Conservation (phyloP, 2,888 invertebrate genomes). For the Phalera bucephala region DNA sequence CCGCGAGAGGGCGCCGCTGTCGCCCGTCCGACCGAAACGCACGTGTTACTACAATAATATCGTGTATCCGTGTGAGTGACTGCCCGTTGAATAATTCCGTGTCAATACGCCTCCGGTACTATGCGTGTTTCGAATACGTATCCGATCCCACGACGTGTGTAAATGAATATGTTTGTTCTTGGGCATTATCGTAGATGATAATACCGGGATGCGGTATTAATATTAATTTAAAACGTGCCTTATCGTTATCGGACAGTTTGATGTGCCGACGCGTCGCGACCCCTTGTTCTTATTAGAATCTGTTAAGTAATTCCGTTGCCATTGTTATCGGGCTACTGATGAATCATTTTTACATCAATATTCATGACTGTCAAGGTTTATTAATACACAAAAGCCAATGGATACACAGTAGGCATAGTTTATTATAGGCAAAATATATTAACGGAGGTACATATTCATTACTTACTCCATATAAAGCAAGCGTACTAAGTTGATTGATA, state of each 20-base stretch:
- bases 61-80: constrained; percentile 65
- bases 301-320: constrained; percentile 8
- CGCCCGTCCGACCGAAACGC: constrained; percentile 46
- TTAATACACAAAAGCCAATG: constrained; percentile 26
- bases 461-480: constrained; percentile 37
- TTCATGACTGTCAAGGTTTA: constrained; percentile 34
- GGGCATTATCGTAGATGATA: constrained; percentile 67
- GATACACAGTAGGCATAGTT: constrained; percentile 11
- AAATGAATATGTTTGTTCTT: constrained; percentile 72
- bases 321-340: constrained; percentile 16
- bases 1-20: constrained; percentile 72
- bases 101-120: constrained; percentile 61
- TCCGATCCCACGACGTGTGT: constrained; percentile 58
- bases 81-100: constrained; percentile 64
- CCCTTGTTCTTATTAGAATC: constrained; percentile 29
- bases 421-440: constrained; percentile 37
- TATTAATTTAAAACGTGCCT: constrained; percentile 46
- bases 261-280: constrained; percentile 10
- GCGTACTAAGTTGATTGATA: constrained; percentile 42
- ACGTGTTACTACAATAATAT: constrained; percentile 56
- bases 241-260: constrained; percentile 29
- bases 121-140: constrained; percentile 72
- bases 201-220: constrained; percentile 54
- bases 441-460: constrained; percentile 55
- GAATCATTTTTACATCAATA: constrained; percentile 25